A percentile compares a stretch with the other conserved stretches of the same genome.
Evolutionary conservation across 2,888 invertebrate species (phyloP).

Genomic region (Chrysomela aeneicollis): DNA sequence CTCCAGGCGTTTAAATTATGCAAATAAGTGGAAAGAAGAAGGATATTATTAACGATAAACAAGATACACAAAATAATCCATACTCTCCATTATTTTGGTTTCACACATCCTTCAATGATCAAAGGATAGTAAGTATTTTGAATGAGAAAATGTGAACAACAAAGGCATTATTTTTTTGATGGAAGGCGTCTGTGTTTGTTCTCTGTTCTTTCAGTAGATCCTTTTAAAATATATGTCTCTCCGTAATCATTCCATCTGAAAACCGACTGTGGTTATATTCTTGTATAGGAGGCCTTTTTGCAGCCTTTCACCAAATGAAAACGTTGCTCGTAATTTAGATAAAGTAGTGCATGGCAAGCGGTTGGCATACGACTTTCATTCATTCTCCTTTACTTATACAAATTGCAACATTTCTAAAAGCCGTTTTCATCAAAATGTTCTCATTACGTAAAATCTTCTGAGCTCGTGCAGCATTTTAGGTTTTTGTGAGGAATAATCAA

Average conservation of each 20-base stretch:
- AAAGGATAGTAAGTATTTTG: too few species aligned
- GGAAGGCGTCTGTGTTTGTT: too few species aligned
- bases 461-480: background rate
- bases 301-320: constrained; percentile 52
- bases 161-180: too few species aligned
- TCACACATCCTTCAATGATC: too few species aligned
- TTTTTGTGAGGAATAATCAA: background rate
- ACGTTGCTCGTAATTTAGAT: constrained; percentile 54
- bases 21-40: too few species aligned
- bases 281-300: constrained; percentile 47
- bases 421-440: constrained; percentile 41
- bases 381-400: constrained; percentile 54
- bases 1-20: too few species aligned
- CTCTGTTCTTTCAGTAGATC: background rate
- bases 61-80: too few species aligned
- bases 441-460: constrained; percentile 31
- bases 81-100: too few species aligned
- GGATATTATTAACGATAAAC: too few species aligned
- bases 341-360: constrained; percentile 48
- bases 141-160: too few species aligned
- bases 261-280: constrained; percentile 46
- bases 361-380: constrained; percentile 46
- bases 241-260: constrained; percentile 49
- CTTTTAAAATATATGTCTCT: background rate
- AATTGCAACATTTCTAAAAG: constrained; percentile 53